A percentile compares a stretch with the other conserved stretches of the same genome.
phyloP scores from a whole-genome alignment of 2,888 invertebrate genomes.

The Scaptomyza cyrtandrae region DNA sequence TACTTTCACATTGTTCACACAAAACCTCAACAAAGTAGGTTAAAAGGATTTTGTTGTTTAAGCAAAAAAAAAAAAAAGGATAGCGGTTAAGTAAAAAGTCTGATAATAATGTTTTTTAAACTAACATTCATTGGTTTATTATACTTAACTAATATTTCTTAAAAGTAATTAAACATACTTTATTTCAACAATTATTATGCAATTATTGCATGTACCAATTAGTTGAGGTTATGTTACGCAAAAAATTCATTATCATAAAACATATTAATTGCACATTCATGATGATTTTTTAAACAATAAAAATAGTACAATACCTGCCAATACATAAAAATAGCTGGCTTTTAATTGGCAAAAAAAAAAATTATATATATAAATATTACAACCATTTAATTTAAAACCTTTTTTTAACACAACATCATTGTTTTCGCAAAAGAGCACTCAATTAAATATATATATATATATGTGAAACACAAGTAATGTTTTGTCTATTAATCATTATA shows the following conservation, averaged over 20 bases:
- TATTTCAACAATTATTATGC: background rate
- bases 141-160: too few species aligned
- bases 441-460: background rate
- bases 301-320: background rate
- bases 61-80: too few species aligned
- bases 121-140: too few species aligned
- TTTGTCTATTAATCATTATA: slow-evolving; percentile 15
- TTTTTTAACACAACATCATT: background rate
- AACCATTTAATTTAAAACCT: background rate
- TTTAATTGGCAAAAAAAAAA: slow-evolving; percentile 14
- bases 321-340: background rate
- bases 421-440: background rate
- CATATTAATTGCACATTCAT: background rate
- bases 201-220: background rate
- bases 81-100: too few species aligned
- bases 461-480: background rate
- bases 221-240: background rate
- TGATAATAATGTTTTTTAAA: too few species aligned
- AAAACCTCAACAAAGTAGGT: background rate
- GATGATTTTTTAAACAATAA: background rate
- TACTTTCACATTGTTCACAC: background rate
- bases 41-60: too few species aligned
- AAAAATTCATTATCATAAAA: background rate
- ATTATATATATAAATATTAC: background rate
- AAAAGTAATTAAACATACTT: too few species aligned